These are phyloP conservation scores for Cephalopachus bancanus DNA, from an alignment of 2,797 vertebrate genomes.

Conservation along the genomic window DNA sequence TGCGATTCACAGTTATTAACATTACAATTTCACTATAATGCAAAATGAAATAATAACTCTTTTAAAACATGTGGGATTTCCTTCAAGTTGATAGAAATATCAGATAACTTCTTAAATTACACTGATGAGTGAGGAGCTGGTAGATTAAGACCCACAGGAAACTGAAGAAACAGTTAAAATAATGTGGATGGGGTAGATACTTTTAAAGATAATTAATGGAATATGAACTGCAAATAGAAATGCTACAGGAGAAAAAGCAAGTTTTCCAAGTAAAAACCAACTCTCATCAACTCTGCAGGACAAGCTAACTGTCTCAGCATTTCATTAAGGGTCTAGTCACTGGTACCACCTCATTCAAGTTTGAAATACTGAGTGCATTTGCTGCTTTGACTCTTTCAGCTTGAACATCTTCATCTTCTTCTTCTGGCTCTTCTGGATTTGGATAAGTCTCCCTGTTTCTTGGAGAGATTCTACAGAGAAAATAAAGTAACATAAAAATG, in stretches of 20 bases:
- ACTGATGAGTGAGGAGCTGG: not conserved
- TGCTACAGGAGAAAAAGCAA: not conserved
- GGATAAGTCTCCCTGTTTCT: constrained; percentile 86
- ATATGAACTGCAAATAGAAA: not conserved
- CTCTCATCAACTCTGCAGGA: not conserved
- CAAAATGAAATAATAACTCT: not conserved
- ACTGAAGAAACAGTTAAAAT: not conserved
- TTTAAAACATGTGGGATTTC: not conserved
- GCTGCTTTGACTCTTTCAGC: constrained; percentile 92
- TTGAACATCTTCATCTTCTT: constrained; percentile 94
- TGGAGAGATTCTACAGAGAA: constrained; percentile 88
- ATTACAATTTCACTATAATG: not conserved
- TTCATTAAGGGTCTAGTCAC: not conserved
- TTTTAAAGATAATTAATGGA: not conserved
- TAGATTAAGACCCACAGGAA: not conserved
- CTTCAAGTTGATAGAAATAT: not conserved
- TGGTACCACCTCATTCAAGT: constrained; percentile 90
- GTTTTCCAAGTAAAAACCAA: not conserved
- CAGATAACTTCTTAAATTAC: not conserved
- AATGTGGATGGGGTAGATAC: not conserved
- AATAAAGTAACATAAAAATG: not conserved
- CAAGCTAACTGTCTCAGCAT: too few species aligned
- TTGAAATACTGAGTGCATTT: constrained; percentile 88
- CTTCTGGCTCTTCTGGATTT: constrained; percentile 88
- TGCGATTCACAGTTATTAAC: not conserved